These are phyloP conservation scores for Epistrophe eligans DNA, from an alignment of 2,888 invertebrate genomes.

Conservation along the genomic window DNA sequence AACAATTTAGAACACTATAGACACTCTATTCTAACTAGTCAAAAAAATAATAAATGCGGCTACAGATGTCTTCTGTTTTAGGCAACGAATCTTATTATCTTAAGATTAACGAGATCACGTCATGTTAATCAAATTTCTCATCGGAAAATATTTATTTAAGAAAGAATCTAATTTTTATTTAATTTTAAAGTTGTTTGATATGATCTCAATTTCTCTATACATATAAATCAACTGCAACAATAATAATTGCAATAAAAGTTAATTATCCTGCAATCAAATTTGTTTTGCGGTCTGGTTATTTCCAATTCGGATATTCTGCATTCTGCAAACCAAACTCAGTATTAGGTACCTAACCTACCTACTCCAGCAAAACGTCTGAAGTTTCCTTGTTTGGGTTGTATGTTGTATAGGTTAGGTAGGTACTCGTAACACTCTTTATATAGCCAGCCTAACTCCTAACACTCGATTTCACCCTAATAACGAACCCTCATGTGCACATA, in stretches of 20 bases:
- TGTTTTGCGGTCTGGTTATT: slow-evolving; percentile 77
- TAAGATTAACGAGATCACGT: no score
- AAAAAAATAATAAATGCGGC: no score
- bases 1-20: no score
- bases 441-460: slow-evolving; percentile 14
- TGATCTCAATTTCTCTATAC: not conserved
- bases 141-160: no score
- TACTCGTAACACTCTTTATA: not conserved
- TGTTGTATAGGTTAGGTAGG: no score
- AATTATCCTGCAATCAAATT: slow-evolving; percentile 77
- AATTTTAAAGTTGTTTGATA: not conserved
- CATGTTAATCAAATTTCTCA: no score
- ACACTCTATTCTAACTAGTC: no score
- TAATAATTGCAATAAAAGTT: slow-evolving; percentile 78
- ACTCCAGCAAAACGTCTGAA: not conserved
- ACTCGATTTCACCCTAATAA: slow-evolving; percentile 43
- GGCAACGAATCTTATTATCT: no score
- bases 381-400: slow-evolving; percentile 4
- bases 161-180: no score
- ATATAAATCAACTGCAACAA: slow-evolving; percentile 60
- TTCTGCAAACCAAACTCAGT: slow-evolving; percentile 17
- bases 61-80: no score
- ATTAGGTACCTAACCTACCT: no score
- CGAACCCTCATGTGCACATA: slow-evolving; percentile 29
- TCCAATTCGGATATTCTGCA: slow-evolving; percentile 47